phyloP scores from a whole-genome alignment of 2,113 vertebrate species.

The Felis catus region F.catus_Fca126_mat1.0 CM031428.1:31956001-31956500 shows the following conservation, averaged over 20 bases:
- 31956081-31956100: not conserved
- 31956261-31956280: not conserved
- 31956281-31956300: not conserved
- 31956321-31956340: not conserved
- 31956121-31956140: not conserved
- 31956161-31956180: not conserved
- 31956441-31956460: not conserved
- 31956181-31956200: not conserved
- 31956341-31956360: no score
- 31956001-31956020: slow-evolving; percentile 26
- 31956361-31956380: not conserved
- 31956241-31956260: not conserved
- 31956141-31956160: not conserved
- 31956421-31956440: not conserved
- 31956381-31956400: not conserved
- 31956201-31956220: not conserved
- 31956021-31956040: not conserved
- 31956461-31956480: not conserved
- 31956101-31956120: not conserved
- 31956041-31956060: not conserved
- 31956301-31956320: not conserved
- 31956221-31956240: not conserved
- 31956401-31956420: not conserved
- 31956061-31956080: not conserved
- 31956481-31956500: not conserved